Base-by-base conservation (phyloP, 2,797 vertebrate species). In the Neosilurus hyrtlii region DNA sequence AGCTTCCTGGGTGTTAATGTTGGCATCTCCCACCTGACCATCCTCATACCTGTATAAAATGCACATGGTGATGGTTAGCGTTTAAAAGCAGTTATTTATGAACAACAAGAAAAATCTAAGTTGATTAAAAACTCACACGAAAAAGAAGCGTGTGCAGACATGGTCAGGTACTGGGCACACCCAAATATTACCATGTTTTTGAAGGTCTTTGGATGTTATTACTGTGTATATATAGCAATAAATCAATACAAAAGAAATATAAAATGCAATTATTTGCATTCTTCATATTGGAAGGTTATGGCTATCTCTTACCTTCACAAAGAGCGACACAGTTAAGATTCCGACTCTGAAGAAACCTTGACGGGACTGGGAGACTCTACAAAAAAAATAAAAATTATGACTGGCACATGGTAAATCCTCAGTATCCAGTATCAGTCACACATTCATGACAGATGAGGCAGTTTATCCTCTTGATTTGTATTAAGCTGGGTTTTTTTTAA, bases 121-220 rank as follows among this genome's bases (percentile, higher is more conserved):
- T 62, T 14, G 22, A 74, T 8, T 56, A 51, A 59, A 77, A 26
- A 97, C 98, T 98, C 90, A 99, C 98, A 99, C 97, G 90, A 99
- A 99, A 94, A 99, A 99, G 95, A 99, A 99, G 88, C 97, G 96
- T 35, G 98, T 99, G 93, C 98, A 99, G 92, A 99, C 98, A 0
- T 99, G 98, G 90, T 99, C 98, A 0, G 98, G 99, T 77, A 99
- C 96, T 0, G 98, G 97, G 93, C 98, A 99, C 88, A 99, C 98
- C 98, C 98, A 99, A 92, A 99, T 99, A 94, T 99, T 99, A 18
- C 98, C 98, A 0, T 99, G 98, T 89, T 99, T 99, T 95, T 99
- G 98, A 83, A 99, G 95, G 92, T 99, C 98, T 93, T 99, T 99
- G 11, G 98, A 99, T 86, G 98, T 99, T 90, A 99, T 99, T 86